A percentile compares a stretch with the other conserved stretches of the same genome.
Evolutionary conservation across 2,888 invertebrate species (phyloP).

Genomic region (Noctua fimbriata): DNA sequence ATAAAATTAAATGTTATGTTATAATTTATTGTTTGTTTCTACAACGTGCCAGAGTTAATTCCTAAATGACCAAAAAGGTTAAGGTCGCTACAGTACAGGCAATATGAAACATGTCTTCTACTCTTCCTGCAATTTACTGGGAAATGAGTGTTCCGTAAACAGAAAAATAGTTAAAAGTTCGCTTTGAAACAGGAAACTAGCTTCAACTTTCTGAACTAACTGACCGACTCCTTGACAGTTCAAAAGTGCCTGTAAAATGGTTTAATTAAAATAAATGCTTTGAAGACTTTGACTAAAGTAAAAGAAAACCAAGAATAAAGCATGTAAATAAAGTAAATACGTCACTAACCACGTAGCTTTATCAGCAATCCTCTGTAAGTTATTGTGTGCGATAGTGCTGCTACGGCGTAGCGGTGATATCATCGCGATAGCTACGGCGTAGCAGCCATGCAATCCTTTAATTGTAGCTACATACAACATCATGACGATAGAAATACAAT

Average conservation of each 20-base stretch:
- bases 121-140: neutral
- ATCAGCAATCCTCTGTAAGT: neutral
- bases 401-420: slow-evolving; percentile 25
- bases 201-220: slow-evolving; percentile 3
- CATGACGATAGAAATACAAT: neutral
- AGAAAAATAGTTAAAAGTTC: neutral
- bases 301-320: neutral
- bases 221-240: neutral
- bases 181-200: neutral
- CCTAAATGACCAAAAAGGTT: neutral
- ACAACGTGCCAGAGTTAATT: neutral
- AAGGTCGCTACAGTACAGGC: neutral
- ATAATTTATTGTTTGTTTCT: no score
- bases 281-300: neutral
- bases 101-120: neutral
- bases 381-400: neutral
- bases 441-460: slow-evolving; percentile 6
- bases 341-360: neutral
- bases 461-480: neutral
- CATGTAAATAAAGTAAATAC: neutral
- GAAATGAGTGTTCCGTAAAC: neutral
- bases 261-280: neutral
- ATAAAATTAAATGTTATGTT: no score
- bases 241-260: neutral
- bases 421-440: slow-evolving; percentile 18